These are phyloP conservation scores for Mormyrus proboscirostris DNA, from an alignment of 2,797 vertebrate species.

Conservation along the genomic window DNA sequence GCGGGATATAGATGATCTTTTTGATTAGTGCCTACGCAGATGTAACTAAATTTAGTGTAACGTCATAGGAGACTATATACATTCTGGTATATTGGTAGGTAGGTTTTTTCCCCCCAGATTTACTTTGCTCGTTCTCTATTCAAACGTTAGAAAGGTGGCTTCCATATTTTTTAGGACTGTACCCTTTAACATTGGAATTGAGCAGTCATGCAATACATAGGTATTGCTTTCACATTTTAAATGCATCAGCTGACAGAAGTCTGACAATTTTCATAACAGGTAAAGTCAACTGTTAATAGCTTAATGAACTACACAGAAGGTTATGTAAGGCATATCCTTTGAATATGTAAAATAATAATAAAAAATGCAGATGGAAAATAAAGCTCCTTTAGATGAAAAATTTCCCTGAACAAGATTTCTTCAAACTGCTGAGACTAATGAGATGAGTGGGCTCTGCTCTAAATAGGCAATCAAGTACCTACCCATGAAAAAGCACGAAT, in stretches of 20 bases:
- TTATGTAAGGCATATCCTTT: neutral
- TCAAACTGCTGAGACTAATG: neutral
- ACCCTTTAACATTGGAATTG: neutral
- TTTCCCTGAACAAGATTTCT: neutral
- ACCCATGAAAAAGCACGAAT: neutral
- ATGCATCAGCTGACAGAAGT: neutral
- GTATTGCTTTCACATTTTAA: neutral
- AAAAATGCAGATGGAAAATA: neutral
- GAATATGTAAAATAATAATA: neutral
- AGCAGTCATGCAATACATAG: neutral
- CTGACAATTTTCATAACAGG: neutral
- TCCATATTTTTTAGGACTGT: neutral
- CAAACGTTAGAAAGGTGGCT: neutral
- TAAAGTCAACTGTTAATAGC: neutral
- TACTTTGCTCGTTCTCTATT: neutral
- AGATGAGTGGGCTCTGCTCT: neutral
- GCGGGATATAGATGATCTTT: neutral
- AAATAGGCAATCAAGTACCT: neutral
- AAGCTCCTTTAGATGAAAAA: neutral
- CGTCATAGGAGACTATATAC: neutral
- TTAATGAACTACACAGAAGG: neutral
- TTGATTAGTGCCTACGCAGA: neutral
- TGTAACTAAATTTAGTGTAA: neutral
- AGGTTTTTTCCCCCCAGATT: neutral
- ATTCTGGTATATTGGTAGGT: neutral